Percentiles rank a stretch among this genome's conserved stretches.
These are phyloP conservation scores for Actias luna DNA, from an alignment of 2,888 invertebrate species.

Conservation along the genomic window DNA sequence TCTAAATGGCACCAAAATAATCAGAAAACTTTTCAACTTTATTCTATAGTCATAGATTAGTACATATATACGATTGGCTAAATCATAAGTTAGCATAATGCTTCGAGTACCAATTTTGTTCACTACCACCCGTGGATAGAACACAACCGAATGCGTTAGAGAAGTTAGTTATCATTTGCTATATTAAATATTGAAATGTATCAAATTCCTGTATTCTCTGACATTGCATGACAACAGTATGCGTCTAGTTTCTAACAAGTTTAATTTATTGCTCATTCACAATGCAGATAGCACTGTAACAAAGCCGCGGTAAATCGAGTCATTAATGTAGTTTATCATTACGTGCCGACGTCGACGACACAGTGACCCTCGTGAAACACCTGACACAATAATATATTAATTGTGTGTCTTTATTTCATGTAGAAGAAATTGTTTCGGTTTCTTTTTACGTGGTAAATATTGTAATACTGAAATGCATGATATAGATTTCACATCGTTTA, in stretches of 20 bases:
- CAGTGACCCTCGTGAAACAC: neutral
- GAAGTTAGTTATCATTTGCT: neutral
- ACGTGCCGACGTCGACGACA: neutral
- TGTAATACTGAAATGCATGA: neutral
- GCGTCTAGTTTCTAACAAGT: neutral
- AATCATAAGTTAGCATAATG: too few species aligned
- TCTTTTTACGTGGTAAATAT: neutral
- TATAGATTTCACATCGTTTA: neutral
- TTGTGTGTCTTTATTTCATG: neutral
- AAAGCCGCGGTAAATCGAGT: neutral
- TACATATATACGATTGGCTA: too few species aligned
- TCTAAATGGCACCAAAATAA: too few species aligned
- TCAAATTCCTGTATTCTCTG: too few species aligned
- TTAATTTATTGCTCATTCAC: neutral
- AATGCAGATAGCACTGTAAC: neutral
- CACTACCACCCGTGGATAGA: too few species aligned
- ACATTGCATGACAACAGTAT: neutral
- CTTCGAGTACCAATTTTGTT: too few species aligned
- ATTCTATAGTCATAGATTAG: too few species aligned
- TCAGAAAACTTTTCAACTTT: too few species aligned
- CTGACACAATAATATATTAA: neutral
- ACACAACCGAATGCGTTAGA: neutral
- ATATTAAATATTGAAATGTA: neutral
- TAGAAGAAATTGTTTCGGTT: neutral
- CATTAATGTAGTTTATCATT: neutral